Evolutionary conservation across 1,140 invertebrate genomes (phyloP), one percentile per base, ranked within the genome.

Genomic region (Diabrotica undecimpunctata): DNA sequence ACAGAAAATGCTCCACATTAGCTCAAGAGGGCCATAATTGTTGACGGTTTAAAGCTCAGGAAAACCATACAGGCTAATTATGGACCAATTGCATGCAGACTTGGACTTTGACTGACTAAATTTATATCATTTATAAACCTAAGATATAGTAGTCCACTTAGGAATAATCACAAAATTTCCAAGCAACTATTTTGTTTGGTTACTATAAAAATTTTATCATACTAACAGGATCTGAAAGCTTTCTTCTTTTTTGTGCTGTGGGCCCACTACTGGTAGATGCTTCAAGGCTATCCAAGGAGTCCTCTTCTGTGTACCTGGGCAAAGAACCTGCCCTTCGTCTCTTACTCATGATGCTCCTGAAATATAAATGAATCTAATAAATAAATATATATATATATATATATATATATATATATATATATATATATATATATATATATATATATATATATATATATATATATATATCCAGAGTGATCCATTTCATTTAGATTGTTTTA

Each of bases 301-400:
- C 85, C 68, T 86, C 86, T 65, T 86, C 84, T 55, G 83, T 84
- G 6, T 85, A 85, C 12, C 87, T 83, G 75, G 88, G 86, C 36
- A 86, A 86, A 12, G 88, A 90, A 46, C 88, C 90, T 52, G 77
- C 74, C 65, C 78, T 67, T 58, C 77, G 63, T 57, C 78, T 65
- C 68, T 79, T 79, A 70, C 75, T 79, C 78, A 79, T 79, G 11
- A 59, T 68, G 60, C 57, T 13, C n/a, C 38, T 25, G 37, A 67
- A 52, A 38, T 36, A 39, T 51, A 59, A 64, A 41, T 56, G 53
- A 53, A 5, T 51, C 50, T 37, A 8, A 41, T 53, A 9, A 9
- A 37, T 38, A 7, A 38, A 25, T 62, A n/a, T 35, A 36, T 7
- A 12, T 14, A 12, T 13, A 50, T 13, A 50, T 56, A 11, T 64